These are phyloP conservation scores for Calephelis nemesis DNA, from an alignment of 1,140 invertebrate species.

Conservation along the genomic window DNA sequence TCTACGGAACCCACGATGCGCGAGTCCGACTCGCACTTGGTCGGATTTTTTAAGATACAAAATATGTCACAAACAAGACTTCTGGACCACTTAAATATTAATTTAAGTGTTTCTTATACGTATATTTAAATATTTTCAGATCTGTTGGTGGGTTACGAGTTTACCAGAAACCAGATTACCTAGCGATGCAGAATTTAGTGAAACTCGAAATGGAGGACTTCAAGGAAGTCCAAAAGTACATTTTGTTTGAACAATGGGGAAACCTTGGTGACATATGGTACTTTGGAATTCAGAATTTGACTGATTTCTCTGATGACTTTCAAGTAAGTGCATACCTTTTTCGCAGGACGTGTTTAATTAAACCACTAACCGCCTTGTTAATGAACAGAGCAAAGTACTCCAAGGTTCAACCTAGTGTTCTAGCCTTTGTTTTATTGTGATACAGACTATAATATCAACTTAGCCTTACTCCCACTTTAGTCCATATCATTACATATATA, in stretches of 20 bases:
- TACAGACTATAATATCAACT: too few relatives aligned
- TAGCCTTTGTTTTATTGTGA: too few relatives aligned
- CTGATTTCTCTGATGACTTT: slow-evolving; percentile 78
- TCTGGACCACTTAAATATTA: neutral
- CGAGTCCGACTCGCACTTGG: too few relatives aligned
- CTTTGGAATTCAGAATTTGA: slow-evolving; percentile 78
- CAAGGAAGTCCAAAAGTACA: slow-evolving; percentile 40
- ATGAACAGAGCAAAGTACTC: too few relatives aligned
- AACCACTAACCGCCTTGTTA: too few relatives aligned
- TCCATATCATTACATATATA: too few relatives aligned
- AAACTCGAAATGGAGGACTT: slow-evolving; percentile 29
- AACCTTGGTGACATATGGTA: slow-evolving; percentile 87
- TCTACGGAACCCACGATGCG: too few relatives aligned
- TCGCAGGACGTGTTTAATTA: too few relatives aligned
- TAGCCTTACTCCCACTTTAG: too few relatives aligned
- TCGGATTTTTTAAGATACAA: too few relatives aligned
- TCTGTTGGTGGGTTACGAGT: slow-evolving; percentile 82
- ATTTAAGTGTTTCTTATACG: neutral
- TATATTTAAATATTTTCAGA: slow-evolving; percentile 35
- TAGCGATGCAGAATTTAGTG: slow-evolving; percentile 42
- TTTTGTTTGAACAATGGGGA: slow-evolving; percentile 82
- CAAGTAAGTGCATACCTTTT: slow-evolving; percentile 75
- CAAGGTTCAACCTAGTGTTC: too few relatives aligned
- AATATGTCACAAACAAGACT: too few relatives aligned
- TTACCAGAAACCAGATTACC: slow-evolving; percentile 81